These are phyloP conservation scores for Chymomyza fuscimana DNA, from an alignment of 2,888 invertebrate species.

Conservation along the genomic window DNA sequence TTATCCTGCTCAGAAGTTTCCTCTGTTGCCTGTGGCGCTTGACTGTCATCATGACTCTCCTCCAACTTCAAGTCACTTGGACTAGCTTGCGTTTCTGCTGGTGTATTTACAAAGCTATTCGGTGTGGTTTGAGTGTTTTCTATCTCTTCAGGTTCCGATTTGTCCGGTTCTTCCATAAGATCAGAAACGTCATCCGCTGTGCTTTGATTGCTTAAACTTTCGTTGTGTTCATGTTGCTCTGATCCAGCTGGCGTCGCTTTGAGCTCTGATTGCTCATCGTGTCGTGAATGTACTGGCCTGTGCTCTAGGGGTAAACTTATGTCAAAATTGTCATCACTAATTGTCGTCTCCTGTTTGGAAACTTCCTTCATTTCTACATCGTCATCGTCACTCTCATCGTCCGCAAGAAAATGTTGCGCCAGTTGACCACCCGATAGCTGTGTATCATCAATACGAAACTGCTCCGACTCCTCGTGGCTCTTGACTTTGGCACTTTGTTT, in stretches of 20 bases:
- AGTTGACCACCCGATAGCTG: constrained; percentile 77
- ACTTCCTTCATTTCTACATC: constrained; percentile 31
- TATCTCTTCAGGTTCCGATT: constrained; percentile 13
- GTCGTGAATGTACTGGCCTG: constrained; percentile 53
- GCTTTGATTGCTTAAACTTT: constrained; percentile 76
- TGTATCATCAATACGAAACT: constrained; percentile 77
- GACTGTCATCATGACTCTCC: constrained; percentile 28
- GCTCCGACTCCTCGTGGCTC: constrained; percentile 46
- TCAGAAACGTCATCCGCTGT: constrained; percentile 79
- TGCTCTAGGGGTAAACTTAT: constrained; percentile 62
- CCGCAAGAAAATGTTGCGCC: constrained; percentile 77
- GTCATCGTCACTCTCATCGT: constrained; percentile 61
- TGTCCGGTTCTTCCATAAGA: constrained; percentile 69
- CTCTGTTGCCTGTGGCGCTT: constrained; percentile 17
- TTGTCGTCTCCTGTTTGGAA: constrained; percentile 38
- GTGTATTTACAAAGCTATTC: constrained; percentile 1
- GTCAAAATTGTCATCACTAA: constrained; percentile 57
- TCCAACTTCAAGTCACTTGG: constrained; percentile 16
- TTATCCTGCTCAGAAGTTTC: constrained; percentile 73
- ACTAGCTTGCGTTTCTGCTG: constrained; percentile 4
- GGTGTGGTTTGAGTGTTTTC: constrained; percentile 16
- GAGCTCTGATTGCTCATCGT: constrained; percentile 31
- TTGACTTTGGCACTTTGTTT: constrained; percentile 53
- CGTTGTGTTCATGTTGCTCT: constrained; percentile 28
- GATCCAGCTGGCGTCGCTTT: constrained; percentile 5